phyloP scores from a whole-genome alignment of 2,888 invertebrate genomes.

The Zygogramma bicolorata region DNA sequence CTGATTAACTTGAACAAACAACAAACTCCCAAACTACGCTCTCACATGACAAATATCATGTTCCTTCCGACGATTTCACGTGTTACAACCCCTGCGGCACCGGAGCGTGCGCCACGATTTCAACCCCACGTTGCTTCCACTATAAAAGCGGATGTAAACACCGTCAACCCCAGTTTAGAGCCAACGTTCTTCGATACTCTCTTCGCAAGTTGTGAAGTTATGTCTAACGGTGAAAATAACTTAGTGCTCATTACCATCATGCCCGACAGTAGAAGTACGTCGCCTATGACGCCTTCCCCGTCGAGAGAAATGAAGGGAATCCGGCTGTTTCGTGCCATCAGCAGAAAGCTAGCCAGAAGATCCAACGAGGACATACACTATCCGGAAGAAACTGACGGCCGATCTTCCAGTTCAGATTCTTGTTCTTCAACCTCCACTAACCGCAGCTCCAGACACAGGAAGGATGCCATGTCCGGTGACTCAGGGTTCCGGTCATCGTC shows the following conservation, averaged over 20 bases:
- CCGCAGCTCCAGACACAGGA: slow-evolving; percentile 52
- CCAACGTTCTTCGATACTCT: neutral
- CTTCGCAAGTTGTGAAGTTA: slow-evolving; percentile 26
- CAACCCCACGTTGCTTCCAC: slow-evolving; percentile 55
- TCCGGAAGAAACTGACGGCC: slow-evolving; percentile 66
- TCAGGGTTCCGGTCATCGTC: slow-evolving; percentile 62
- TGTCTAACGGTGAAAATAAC: slow-evolving; percentile 49
- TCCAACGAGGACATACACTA: slow-evolving; percentile 67
- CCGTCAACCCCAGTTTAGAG: slow-evolving; percentile 21
- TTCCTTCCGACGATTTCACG: slow-evolving; percentile 26
- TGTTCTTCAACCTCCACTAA: slow-evolving; percentile 63
- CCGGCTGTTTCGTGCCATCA: slow-evolving; percentile 76
- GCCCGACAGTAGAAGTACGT: slow-evolving; percentile 61
- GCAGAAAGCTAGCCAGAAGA: slow-evolving; percentile 73
- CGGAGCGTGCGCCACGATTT: slow-evolving; percentile 50
- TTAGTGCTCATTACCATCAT: slow-evolving; percentile 55
- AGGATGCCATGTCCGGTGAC: slow-evolving; percentile 54
- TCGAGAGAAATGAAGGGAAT: slow-evolving; percentile 72
- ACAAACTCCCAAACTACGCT: slow-evolving; percentile 14
- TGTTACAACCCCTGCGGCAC: slow-evolving; percentile 20
- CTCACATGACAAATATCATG: neutral
- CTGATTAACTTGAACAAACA: neutral
- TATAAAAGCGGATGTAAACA: slow-evolving; percentile 60
- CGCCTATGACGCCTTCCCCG: slow-evolving; percentile 67
- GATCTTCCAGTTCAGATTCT: slow-evolving; percentile 67